Evolutionary conservation across 2,888 invertebrate species (phyloP).

Genomic region (Dasypolia templi): DNA sequence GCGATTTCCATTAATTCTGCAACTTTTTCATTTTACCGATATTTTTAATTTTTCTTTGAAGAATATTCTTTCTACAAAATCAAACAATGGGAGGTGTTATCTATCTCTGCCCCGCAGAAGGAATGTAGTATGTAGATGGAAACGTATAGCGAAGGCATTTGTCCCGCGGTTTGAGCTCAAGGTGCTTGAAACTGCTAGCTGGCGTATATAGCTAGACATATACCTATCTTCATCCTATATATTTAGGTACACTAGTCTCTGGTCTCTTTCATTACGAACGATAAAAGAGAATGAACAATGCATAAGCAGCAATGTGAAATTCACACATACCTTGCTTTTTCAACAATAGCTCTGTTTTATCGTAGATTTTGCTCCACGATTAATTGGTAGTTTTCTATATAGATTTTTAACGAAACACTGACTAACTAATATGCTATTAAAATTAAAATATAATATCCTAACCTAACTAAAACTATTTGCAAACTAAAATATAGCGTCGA

Average conservation of each 20-base stretch:
- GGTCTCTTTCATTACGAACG: slow-evolving; percentile 14
- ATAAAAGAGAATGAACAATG: slow-evolving; percentile 20
- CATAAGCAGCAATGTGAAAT: not conserved
- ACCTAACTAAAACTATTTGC: too few relatives aligned
- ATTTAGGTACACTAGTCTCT: not conserved
- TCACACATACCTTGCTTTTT: not conserved
- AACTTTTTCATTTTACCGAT: not conserved
- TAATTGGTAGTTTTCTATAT: not conserved
- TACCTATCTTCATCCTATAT: not conserved
- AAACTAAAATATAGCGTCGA: too few relatives aligned
- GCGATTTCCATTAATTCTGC: not conserved
- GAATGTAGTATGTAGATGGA: not conserved
- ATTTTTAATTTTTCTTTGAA: too few relatives aligned
- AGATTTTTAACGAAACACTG: not conserved
- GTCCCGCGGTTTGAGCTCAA: slow-evolving; percentile 12
- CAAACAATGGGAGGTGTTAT: not conserved
- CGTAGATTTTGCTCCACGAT: not conserved
- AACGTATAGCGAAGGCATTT: slow-evolving; percentile 7
- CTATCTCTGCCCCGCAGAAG: not conserved
- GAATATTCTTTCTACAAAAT: slow-evolving; percentile 1
- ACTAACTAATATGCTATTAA: too few relatives aligned
- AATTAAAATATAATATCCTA: too few relatives aligned
- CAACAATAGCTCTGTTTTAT: not conserved
- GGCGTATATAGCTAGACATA: not conserved
- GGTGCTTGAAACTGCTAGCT: slow-evolving; percentile 16